phyloP scores from a whole-genome alignment of 2,113 vertebrate species.

The Phrynosoma platyrhinos region DNA sequence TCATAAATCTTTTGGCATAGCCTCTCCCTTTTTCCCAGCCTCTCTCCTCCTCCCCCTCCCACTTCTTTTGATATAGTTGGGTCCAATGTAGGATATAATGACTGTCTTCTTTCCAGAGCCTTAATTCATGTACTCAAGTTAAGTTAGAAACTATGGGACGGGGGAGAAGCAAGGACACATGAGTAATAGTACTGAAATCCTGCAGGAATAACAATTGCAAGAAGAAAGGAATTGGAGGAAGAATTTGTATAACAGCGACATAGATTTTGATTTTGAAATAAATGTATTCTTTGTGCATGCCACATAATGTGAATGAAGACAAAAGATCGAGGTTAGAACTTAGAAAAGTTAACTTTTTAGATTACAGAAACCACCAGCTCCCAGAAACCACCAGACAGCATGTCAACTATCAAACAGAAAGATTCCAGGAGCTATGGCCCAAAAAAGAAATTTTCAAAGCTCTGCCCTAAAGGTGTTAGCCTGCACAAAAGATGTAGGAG shows the following conservation, averaged over 20 bases:
- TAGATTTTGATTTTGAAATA: conserved; percentile 42
- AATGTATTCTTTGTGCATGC: conserved; percentile 5
- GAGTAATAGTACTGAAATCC: conserved; percentile 38
- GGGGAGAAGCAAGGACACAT: conserved; percentile 9
- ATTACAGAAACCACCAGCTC: no score
- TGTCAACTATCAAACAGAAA: no score
- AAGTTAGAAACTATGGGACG: conserved; percentile 44
- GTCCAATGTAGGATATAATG: conserved; percentile 13
- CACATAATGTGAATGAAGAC: not conserved
- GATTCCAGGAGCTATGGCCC: no score
- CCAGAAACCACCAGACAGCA: no score
- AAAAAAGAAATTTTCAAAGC: no score
- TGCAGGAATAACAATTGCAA: conserved; percentile 32
- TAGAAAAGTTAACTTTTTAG: no score
- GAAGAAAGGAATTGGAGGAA: not conserved
- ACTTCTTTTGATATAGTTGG: not conserved
- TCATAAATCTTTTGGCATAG: conserved; percentile 15
- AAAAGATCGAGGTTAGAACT: not conserved
- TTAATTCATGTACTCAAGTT: conserved; percentile 40
- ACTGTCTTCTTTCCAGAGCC: conserved; percentile 6
- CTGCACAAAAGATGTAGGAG: conserved; percentile 5
- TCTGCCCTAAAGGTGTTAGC: not conserved
- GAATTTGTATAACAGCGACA: conserved; percentile 13
- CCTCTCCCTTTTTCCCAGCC: not conserved
- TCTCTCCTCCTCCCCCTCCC: not conserved